Percentiles rank a stretch among this genome's conserved stretches.
phyloP scores from a whole-genome alignment of 2,113 vertebrate genomes.

The Cichladusa arquata region DNA sequence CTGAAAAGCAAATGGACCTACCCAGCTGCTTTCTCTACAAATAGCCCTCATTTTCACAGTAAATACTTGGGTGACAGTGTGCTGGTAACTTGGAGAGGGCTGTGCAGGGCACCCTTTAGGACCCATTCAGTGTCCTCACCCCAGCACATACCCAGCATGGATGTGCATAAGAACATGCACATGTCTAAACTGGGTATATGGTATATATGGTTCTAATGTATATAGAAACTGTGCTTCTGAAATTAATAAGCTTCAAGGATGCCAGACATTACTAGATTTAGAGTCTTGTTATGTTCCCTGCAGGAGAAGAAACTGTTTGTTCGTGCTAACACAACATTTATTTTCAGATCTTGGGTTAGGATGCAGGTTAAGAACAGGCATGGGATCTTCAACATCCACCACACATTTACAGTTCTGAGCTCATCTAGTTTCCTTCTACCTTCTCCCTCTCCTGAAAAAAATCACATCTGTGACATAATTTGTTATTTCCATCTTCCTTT shows the following conservation, averaged over 20 bases:
- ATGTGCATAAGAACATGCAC: not conserved
- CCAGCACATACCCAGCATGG: fast-evolving
- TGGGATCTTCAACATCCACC: not conserved
- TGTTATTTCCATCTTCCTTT: not conserved
- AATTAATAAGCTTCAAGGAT: not conserved
- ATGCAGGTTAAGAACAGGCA: not conserved
- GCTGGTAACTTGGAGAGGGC: not conserved
- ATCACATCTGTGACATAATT: not conserved
- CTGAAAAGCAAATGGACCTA: not conserved
- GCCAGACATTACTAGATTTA: not conserved
- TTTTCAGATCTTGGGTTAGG: not conserved
- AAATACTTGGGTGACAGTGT: not conserved
- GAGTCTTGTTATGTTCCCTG: not conserved
- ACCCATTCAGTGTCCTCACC: fast-evolving
- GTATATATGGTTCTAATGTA: not conserved
- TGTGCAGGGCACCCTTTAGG: fast-evolving
- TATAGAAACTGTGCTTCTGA: not conserved
- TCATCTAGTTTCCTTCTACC: not conserved
- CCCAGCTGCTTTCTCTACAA: not conserved
- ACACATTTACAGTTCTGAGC: not conserved
- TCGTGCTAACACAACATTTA: not conserved
- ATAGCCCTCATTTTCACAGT: not conserved
- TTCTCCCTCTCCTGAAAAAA: not conserved
- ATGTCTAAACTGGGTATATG: too few relatives aligned
- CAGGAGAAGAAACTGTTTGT: not conserved